phyloP scores from a whole-genome alignment of 2,113 vertebrate species.

The Callionymus lyra region DNA sequence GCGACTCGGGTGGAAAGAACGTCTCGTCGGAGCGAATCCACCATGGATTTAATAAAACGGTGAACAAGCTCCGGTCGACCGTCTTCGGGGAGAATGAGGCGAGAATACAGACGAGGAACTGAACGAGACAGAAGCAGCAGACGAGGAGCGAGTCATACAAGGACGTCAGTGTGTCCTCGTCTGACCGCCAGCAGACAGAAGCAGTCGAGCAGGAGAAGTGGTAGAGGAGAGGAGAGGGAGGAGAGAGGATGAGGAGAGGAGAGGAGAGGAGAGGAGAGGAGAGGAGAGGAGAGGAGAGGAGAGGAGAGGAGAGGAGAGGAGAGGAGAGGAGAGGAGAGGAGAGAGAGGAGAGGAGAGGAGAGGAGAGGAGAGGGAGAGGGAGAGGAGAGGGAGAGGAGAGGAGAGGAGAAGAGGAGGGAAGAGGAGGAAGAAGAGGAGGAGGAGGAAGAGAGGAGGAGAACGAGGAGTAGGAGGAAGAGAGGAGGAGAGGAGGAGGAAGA shows the following conservation, averaged over 20 bases:
- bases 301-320: no score
- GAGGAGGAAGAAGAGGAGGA: no score
- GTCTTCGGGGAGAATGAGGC: constrained; percentile 20
- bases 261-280: no score
- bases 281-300: no score
- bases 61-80: constrained; percentile 27
- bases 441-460: no score
- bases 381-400: no score
- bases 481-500: no score
- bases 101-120: constrained; percentile 38
- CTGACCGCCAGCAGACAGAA: constrained; percentile 3
- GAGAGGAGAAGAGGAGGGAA: no score
- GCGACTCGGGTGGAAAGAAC: constrained; percentile 26
- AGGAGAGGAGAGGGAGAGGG: no score
- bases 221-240: constrained; percentile 3
- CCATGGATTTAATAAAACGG: constrained; percentile 26
- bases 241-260: neutral
- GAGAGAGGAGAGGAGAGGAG: no score
- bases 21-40: constrained; percentile 19
- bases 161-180: constrained; percentile 21
- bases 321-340: no score
- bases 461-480: no score
- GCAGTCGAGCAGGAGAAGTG: neutral
- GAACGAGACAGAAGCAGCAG: constrained; percentile 5
- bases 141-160: constrained; percentile 15